A percentile compares a stretch with the other conserved stretches of the same genome.
These are phyloP conservation scores for Furcula furcula DNA, from an alignment of 2,888 invertebrate genomes.

Conservation along the genomic window DNA sequence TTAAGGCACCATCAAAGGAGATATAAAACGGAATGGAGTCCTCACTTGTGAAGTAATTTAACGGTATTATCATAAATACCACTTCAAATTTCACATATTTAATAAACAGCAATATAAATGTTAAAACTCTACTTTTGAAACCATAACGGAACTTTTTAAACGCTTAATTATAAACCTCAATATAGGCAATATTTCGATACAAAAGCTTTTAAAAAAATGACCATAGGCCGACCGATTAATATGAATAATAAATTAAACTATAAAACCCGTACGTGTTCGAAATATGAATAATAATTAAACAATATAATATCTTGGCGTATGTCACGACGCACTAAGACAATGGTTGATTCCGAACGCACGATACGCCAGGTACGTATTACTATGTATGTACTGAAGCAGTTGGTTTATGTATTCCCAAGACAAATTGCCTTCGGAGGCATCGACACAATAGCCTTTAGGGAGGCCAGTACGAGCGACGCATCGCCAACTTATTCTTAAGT, in stretches of 20 bases:
- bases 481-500: slow-evolving; percentile 32
- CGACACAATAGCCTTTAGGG: slow-evolving; percentile 46
- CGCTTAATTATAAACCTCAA: slow-evolving; percentile 7
- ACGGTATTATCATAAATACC: too few relatives aligned
- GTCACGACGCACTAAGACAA: slow-evolving; percentile 35
- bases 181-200: slow-evolving; percentile 20
- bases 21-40: too few relatives aligned
- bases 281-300: slow-evolving; percentile 29
- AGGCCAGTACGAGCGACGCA: slow-evolving; percentile 39
- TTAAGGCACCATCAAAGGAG: too few relatives aligned
- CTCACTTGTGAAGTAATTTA: too few relatives aligned
- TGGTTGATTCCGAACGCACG: slow-evolving; percentile 54
- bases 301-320: slow-evolving; percentile 3
- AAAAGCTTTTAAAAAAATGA: slow-evolving; percentile 15
- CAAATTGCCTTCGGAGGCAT: slow-evolving; percentile 58
- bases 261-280: slow-evolving; percentile 28
- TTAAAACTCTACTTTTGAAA: too few relatives aligned
- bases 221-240: slow-evolving; percentile 24
- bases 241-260: slow-evolving; percentile 21
- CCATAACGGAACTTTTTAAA: neutral
- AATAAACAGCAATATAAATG: too few relatives aligned
- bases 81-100: too few relatives aligned
- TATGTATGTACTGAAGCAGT: slow-evolving; percentile 15
- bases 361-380: slow-evolving; percentile 44
- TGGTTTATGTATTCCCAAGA: slow-evolving; percentile 57